Evolutionary conservation across 2,797 vertebrate genomes (phyloP), one percentile per base, ranked within the genome.

Genomic region (Cryptoblepharus egeriae): DNA sequence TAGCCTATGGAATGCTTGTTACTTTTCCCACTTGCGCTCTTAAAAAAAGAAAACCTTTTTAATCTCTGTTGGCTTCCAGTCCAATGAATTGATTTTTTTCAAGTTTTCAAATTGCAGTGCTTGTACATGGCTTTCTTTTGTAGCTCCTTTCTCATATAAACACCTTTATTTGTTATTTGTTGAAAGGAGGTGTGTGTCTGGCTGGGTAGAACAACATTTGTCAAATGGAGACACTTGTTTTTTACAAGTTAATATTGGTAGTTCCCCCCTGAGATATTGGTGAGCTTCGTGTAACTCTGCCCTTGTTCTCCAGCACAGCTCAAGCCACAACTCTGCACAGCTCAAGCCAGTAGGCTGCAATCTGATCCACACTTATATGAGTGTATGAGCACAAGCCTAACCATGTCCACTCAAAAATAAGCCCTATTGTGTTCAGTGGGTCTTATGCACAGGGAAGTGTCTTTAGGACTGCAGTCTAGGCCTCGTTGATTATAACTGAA

Each of bases 1-100:
- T 83, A 78, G 91, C 79, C 87, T 92, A 84, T 87, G 85, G 89
- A 88, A 24, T 86, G 74, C 90, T 82, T 88, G 84, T 82, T 91
- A 83, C 61, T 84, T 81, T 81, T 57, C 79, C 42, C 81, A 84
- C 68, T 26, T 79, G 85, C 85, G 79, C 57, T 86, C 84, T 82
- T 83, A 55, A 52, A 16, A 57, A 32, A 88, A 52, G 24, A 26
- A 80, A 39, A 45, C 7, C 45, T 77, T 81, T 77, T 61, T 76
- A 85, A 82, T 83, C 37, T 85, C 32, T 57, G 13, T 52, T 15
- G 2, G 37, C 68, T 63, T 75, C 80, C 77, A 77, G 80, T 80
- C 63, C 72, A 83, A 81, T 42, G 85, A 58, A 13, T 4, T 11
- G 64, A n/a, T 32, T 77, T 64, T 74, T 52, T 52, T 74, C 76